phyloP scores from a whole-genome alignment of 92 coral and sea anemone species.

The Zoanthus gigantus region DNA sequence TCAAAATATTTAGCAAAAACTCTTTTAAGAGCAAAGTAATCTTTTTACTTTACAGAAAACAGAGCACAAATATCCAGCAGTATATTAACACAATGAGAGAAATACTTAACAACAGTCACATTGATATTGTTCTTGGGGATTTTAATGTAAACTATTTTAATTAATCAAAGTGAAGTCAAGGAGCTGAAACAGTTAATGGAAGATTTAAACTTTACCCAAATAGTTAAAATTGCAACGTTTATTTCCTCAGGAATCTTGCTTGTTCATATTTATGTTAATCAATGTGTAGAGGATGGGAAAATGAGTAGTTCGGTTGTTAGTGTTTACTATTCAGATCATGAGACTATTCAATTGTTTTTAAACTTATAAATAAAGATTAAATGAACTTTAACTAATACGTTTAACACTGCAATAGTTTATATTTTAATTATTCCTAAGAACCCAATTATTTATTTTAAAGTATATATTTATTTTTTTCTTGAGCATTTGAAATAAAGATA shows the following conservation, averaged over 20 bases:
- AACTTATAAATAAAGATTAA: not conserved
- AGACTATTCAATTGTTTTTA: conserved; percentile 22
- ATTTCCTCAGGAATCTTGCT: conserved; percentile 45
- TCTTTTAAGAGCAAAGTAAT: too few species aligned
- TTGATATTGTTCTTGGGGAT: too few species aligned
- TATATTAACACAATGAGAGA: too few species aligned
- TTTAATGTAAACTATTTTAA: too few species aligned
- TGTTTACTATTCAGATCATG: conserved; percentile 3
- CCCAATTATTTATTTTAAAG: not conserved
- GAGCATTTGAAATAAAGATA: not conserved
- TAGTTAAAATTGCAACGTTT: too few species aligned
- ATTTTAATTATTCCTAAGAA: not conserved
- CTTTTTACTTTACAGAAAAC: too few species aligned
- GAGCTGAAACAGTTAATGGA: too few species aligned
- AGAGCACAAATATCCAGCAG: too few species aligned
- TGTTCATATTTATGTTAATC: conserved; percentile 42
- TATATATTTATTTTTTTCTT: not conserved
- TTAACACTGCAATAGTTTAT: not conserved
- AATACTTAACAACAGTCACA: too few species aligned
- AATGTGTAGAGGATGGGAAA: not conserved
- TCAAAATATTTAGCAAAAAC: too few species aligned
- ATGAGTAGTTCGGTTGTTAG: conserved; percentile 24
- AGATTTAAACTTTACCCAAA: too few species aligned
- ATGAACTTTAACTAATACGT: not conserved
- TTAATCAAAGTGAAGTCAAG: too few species aligned